phyloP scores from a whole-genome alignment of 92 coral and sea anemone species.

The Blastomussa wellsi region DNA sequence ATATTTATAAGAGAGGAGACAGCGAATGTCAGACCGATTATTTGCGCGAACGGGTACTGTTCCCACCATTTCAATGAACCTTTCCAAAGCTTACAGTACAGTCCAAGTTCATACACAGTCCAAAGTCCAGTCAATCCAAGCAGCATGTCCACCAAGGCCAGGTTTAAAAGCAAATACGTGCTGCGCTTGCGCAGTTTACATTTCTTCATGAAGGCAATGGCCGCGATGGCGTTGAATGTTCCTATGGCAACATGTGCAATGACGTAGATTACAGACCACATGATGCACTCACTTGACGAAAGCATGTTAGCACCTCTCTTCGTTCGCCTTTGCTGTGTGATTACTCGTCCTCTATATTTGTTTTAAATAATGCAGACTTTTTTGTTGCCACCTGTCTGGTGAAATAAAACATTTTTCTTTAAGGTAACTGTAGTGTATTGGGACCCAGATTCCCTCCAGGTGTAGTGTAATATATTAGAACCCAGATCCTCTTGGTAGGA shows the following conservation, averaged over 20 bases:
- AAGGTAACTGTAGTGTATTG: no score
- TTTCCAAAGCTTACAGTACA: conserved; percentile 8
- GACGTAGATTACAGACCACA: conserved; percentile 8
- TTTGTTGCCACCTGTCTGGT: neutral
- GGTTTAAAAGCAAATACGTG: conserved; percentile 1
- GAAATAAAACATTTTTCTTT: neutral
- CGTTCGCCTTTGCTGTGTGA: neutral
- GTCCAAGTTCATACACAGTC: conserved; percentile 16
- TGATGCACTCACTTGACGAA: conserved; percentile 15
- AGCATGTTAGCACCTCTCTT: neutral
- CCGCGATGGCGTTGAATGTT: conserved; percentile 1
- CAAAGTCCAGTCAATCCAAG: conserved; percentile 1
- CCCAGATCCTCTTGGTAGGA: no score
- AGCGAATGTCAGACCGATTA: neutral
- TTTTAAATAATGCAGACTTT: neutral
- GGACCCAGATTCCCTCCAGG: no score
- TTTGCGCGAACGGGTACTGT: neutral
- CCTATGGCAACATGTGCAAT: conserved; percentile 7
- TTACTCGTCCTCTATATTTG: neutral
- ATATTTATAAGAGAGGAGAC: conserved; percentile 1
- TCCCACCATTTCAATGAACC: neutral
- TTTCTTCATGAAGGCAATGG: conserved; percentile 3
- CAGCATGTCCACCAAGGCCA: conserved; percentile 20
- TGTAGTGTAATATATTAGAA: no score
- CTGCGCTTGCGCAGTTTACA: conserved; percentile 15